Evolutionary conservation across 2,797 vertebrate genomes (phyloP), one percentile per base, ranked within the genome.

Genomic region (Thamnophis elegans): DNA sequence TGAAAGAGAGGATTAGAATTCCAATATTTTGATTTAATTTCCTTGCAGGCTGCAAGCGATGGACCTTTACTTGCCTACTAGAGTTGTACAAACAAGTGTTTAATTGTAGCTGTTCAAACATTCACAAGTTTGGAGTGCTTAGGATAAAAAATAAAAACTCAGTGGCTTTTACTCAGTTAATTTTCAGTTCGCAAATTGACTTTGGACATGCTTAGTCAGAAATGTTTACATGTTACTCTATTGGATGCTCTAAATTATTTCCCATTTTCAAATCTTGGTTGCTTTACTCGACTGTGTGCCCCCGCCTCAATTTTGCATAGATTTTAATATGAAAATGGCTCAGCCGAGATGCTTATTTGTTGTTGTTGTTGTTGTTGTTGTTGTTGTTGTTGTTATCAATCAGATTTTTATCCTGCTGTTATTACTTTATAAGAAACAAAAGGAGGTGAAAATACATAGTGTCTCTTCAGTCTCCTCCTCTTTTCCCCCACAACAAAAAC

Each of bases 1-100:
- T 94, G 88, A 18, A 0, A 88, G 90, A 51, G 1, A 7, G 51
- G 78, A 90, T 90, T 89, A 95, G 92, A 55, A 82, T n/a, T 93
- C 91, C 13, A 4, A 42, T 51, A 92, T 93, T 59, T 92, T n/a
- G 18, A 92, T 54, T 32, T 42, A 26, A 92, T 82, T 92, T 90
- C 62, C 56, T 16, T 73, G n/a, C 60, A 3, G 47, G 20, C 85
- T 91, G 65, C 53, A 82, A 88, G 22, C 28, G 6, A 59, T 22
- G 60, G 42, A 18, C 32, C 6, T 88, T 28, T 58, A 14, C 32
- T 65, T 58, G 54, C 25, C 54, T 59, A 32, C 78, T 16, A 86
- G 11, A 78, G 47, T 88, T 55, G 25, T 92, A 42, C 59, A 42
- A 91, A 68, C 32, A 28, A 53, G 14, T 26, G 12, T 54, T 42